Evolutionary conservation across 1,140 invertebrate species (phyloP).

Genomic region (Campoletis sonorensis): DNA sequence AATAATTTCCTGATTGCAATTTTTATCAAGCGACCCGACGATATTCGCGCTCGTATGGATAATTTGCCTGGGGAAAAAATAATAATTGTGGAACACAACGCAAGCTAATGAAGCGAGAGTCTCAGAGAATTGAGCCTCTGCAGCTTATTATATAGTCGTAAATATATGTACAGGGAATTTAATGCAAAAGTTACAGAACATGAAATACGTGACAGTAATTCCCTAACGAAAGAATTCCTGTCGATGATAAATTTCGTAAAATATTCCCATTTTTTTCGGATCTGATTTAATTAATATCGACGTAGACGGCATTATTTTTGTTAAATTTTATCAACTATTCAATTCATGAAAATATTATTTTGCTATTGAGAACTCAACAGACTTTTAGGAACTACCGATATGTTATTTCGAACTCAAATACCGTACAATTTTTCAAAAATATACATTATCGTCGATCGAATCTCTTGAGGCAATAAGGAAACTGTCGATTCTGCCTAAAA

Average conservation of each 20-base stretch:
- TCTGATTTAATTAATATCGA: too few species aligned
- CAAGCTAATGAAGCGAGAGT: constrained; percentile 27
- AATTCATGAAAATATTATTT: too few species aligned
- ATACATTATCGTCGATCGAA: not conserved
- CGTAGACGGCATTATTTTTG: too few species aligned
- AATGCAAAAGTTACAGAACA: not conserved
- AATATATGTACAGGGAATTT: not conserved
- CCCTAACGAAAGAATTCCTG: too few species aligned
- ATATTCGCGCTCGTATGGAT: not conserved
- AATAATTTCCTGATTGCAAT: constrained; percentile 15
- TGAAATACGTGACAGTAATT: not conserved
- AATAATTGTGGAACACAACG: constrained; percentile 28
- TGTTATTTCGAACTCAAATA: not conserved
- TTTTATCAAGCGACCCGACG: not conserved
- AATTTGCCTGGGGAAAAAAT: constrained; percentile 8
- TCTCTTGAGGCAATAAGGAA: not conserved
- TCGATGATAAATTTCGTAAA: too few species aligned
- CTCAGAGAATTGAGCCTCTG: not conserved
- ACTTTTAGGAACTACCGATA: too few species aligned
- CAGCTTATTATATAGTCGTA: not conserved
- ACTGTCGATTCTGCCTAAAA: not conserved
- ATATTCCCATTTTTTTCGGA: too few species aligned
- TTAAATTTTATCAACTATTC: too few species aligned
- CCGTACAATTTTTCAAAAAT: not conserved
- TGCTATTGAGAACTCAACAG: too few species aligned